Evolutionary conservation across 2,888 invertebrate genomes (phyloP).

Genomic region (Philaethria dido): DNA sequence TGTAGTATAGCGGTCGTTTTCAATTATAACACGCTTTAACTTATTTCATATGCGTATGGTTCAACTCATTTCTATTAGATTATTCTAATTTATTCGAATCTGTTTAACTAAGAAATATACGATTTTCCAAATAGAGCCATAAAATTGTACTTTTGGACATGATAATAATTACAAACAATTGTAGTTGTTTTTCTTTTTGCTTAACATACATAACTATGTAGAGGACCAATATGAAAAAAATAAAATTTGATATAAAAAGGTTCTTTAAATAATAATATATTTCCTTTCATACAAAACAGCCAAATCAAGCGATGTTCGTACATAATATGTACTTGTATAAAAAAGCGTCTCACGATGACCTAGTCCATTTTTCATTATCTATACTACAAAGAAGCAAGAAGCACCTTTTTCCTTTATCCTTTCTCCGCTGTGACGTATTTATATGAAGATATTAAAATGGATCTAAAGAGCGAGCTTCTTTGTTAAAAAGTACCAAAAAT

Average conservation of each 20-base stretch:
- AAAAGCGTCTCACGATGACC: slow-evolving; percentile 63
- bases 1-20: no score
- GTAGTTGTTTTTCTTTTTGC: no score
- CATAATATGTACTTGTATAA: slow-evolving; percentile 71
- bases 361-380: slow-evolving; percentile 71
- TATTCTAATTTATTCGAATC: no score
- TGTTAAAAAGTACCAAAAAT: slow-evolving; percentile 55
- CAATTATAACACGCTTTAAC: no score
- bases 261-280: slow-evolving; percentile 3
- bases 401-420: slow-evolving; percentile 57
- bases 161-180: no score
- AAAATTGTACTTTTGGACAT: no score
- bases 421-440: slow-evolving; percentile 61
- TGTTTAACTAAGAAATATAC: no score
- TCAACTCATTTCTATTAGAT: no score
- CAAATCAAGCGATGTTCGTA: slow-evolving; percentile 2
- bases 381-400: slow-evolving; percentile 64
- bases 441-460: slow-evolving; percentile 57
- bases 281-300: slow-evolving; percentile 2
- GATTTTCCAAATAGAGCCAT: no score
- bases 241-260: background rate
- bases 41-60: no score
- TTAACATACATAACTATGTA: no score
- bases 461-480: slow-evolving; percentile 57
- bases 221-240: background rate